Percentiles rank a stretch among this genome's conserved stretches.
These are phyloP conservation scores for Lanistes nyassanus DNA, from an alignment of 1,140 invertebrate species.

Conservation along the genomic window DNA sequence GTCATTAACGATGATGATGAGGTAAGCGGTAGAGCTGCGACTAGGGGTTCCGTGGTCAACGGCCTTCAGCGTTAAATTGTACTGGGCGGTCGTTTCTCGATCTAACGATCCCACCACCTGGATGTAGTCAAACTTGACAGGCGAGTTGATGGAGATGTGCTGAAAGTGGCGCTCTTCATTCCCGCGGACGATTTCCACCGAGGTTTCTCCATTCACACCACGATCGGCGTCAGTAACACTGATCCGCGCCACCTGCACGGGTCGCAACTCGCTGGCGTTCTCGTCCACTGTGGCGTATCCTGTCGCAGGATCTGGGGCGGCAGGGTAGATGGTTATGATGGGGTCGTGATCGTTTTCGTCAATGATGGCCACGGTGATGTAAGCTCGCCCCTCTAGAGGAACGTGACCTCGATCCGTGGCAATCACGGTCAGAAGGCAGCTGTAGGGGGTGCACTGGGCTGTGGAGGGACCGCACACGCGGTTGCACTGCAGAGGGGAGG, in stretches of 20 bases:
- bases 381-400: conserved; percentile 89
- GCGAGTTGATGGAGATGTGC: conserved; percentile 77
- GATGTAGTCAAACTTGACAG: conserved; percentile 35
- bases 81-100: conserved; percentile 86
- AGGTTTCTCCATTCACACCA: conserved; percentile 88
- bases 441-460: conserved; percentile 38
- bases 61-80: conserved; percentile 87
- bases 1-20: conserved; percentile 91
- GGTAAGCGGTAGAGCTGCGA: conserved; percentile 87
- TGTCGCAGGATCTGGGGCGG: conserved; percentile 77
- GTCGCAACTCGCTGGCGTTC: conserved; percentile 85
- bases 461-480: conserved; percentile 33
- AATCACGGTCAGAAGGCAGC: conserved; percentile 92
- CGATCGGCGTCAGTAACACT: conserved; percentile 91
- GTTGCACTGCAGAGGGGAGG: conserved; percentile 44
- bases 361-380: conserved; percentile 92
- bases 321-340: conserved; percentile 83
- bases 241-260: conserved; percentile 86
- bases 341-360: conserved; percentile 95
- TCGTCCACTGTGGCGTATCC: conserved; percentile 91
- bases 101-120: conserved; percentile 78
- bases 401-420: conserved; percentile 92
- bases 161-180: conserved; percentile 92
- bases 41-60: conserved; percentile 79
- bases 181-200: conserved; percentile 79